These are phyloP conservation scores for Phyllotis vaccarum DNA, from an alignment of 2,797 vertebrate genomes.

Conservation along the genomic window DNA sequence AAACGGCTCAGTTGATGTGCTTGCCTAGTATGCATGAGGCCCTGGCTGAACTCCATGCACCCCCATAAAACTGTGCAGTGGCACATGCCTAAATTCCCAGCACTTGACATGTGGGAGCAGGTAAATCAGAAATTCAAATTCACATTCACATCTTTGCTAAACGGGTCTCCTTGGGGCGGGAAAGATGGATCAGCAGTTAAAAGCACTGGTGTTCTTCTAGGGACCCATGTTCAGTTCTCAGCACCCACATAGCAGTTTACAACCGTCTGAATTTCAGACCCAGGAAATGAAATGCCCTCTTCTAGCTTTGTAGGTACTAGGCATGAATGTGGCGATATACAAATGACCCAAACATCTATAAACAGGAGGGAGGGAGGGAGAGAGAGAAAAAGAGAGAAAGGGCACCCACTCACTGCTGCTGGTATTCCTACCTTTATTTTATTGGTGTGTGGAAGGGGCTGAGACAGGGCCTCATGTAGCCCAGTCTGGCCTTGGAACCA, in stretches of 20 bases:
- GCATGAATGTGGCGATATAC: not conserved
- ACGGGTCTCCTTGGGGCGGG: no score
- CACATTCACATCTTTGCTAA: not conserved
- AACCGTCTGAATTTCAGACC: not conserved
- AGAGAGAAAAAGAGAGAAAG: no score
- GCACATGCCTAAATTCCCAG: not conserved
- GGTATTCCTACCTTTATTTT: not conserved
- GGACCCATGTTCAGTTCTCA: not conserved
- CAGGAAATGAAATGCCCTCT: not conserved
- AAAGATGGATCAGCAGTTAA: not conserved
- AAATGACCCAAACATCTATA: not conserved
- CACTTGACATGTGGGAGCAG: not conserved
- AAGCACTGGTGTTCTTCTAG: not conserved
- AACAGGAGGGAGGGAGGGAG: not conserved
- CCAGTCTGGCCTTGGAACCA: not conserved
- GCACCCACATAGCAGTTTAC: not conserved
- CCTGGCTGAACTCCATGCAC: not conserved
- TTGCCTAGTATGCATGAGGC: not conserved
- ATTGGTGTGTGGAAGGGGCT: not conserved
- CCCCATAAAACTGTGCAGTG: not conserved
- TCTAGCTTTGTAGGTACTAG: not conserved
- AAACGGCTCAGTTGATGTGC: not conserved
- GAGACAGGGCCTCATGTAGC: not conserved
- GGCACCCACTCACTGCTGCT: not conserved
- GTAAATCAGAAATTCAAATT: not conserved